A percentile compares a stretch with the other conserved stretches of the same genome.
phyloP scores from a whole-genome alignment of 2,797 vertebrate genomes.

The Dendrocincla tyrannina region DNA sequence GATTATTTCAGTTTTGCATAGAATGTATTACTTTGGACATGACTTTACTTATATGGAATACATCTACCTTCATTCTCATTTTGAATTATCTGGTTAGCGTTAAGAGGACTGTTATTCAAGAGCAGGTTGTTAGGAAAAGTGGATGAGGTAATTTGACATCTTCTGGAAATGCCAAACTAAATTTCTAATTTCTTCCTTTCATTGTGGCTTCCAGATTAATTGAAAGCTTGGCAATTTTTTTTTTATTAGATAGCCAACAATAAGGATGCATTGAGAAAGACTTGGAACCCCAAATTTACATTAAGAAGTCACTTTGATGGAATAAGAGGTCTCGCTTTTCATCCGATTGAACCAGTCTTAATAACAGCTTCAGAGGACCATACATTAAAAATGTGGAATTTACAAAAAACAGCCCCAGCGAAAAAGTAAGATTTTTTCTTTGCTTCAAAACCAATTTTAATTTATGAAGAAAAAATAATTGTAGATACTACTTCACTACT shows the following conservation, averaged over 20 bases:
- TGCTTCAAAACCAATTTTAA: background rate
- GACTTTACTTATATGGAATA: background rate
- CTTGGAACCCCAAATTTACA: conserved; percentile 98
- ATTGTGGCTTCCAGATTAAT: conserved; percentile 12
- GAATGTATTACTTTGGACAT: background rate
- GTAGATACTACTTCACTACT: background rate
- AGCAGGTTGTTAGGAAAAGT: background rate
- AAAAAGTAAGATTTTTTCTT: conserved; percentile 87
- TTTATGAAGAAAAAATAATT: background rate
- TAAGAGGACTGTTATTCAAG: background rate
- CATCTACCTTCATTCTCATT: background rate
- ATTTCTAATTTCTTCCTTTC: background rate
- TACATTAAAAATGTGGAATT: conserved; percentile 99
- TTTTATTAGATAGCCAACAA: conserved; percentile 91
- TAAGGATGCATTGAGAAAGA: conserved; percentile 96
- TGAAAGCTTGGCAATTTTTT: conserved; percentile 29
- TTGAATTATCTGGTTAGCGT: background rate
- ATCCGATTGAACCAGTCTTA: conserved; percentile 93
- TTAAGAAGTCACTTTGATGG: conserved; percentile 98
- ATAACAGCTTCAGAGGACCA: conserved; percentile 98
- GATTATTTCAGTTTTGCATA: background rate
- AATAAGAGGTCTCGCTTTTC: conserved; percentile 93
- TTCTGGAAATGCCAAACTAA: conserved; percentile 27
- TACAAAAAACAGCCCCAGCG: conserved; percentile 96
- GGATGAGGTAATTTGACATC: background rate